Evolutionary conservation across 2,888 invertebrate species (phyloP).

Genomic region (Tortrix viridana): DNA sequence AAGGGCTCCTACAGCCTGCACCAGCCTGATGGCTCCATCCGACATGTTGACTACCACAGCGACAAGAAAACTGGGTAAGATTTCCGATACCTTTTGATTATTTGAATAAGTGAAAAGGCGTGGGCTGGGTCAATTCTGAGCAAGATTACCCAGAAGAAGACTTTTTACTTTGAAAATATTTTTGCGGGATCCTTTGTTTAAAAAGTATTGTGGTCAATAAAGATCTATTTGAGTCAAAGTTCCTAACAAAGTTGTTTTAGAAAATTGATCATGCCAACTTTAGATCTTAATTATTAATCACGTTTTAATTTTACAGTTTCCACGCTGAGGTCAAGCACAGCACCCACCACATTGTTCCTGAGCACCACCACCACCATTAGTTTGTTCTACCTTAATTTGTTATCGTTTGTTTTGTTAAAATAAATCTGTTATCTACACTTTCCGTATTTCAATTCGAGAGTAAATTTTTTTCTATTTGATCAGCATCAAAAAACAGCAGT

Average conservation of each 20-base stretch:
- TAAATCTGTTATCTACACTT: background rate
- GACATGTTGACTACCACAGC: slow-evolving; percentile 69
- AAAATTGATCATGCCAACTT: too few species aligned
- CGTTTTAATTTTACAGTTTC: slow-evolving; percentile 56
- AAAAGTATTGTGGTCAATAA: too few species aligned
- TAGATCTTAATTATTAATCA: background rate
- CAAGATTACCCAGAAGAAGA: too few species aligned
- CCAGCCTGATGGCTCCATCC: slow-evolving; percentile 67
- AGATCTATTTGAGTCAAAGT: too few species aligned
- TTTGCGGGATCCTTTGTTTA: too few species aligned
- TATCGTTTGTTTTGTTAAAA: background rate
- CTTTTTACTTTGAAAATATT: too few species aligned
- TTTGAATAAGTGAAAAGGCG: too few species aligned
- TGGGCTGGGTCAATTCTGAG: too few species aligned
- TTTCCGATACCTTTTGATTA: too few species aligned
- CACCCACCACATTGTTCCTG: slow-evolving; percentile 68
- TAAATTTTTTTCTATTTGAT: too few species aligned
- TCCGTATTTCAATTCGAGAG: too few species aligned
- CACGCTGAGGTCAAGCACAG: slow-evolving; percentile 73
- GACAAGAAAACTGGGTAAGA: slow-evolving; percentile 62
- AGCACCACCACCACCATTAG: slow-evolving; percentile 54
- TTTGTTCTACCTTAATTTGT: background rate
- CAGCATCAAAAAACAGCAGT: too few species aligned
- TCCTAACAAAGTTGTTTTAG: background rate
- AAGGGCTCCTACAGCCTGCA: slow-evolving; percentile 69